Conservation (phyloP, 1,140 invertebrate species). For the Physella acuta region DNA sequence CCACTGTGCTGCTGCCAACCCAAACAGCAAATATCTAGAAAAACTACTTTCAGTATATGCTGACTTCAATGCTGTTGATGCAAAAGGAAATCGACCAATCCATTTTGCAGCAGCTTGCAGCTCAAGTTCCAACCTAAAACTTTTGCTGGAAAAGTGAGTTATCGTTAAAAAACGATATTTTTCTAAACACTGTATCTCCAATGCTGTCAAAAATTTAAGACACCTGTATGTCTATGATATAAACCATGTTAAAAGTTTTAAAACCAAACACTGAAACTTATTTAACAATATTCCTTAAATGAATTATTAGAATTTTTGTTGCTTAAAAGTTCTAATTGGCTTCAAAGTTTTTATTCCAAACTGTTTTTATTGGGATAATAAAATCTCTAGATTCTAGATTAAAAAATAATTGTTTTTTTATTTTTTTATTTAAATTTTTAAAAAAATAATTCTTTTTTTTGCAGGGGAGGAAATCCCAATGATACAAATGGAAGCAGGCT, state of each 20-base stretch:
- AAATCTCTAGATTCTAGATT: not conserved
- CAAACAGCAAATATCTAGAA: constrained; percentile 60
- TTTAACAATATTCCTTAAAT: too few relatives aligned
- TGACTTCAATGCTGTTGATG: constrained; percentile 60
- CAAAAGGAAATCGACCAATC: constrained; percentile 57
- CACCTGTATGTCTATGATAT: not conserved
- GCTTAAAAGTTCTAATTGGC: too few relatives aligned
- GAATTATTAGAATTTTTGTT: too few relatives aligned
- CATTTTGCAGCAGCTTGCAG: constrained; percentile 65
- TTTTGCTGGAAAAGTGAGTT: constrained; percentile 54
- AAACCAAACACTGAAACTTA: too few relatives aligned
- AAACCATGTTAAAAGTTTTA: not conserved
- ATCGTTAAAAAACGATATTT: not conserved
- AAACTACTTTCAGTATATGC: constrained; percentile 56
- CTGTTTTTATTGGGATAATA: not conserved
- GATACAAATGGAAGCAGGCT: constrained; percentile 57
- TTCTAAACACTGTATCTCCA: not conserved
- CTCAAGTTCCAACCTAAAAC: constrained; percentile 58
- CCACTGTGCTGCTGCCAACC: constrained; percentile 65
- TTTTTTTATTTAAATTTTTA: not conserved
- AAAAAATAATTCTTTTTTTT: constrained; percentile 7
- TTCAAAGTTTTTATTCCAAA: too few relatives aligned
- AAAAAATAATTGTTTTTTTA: not conserved
- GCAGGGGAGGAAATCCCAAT: constrained; percentile 48
- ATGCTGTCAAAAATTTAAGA: not conserved